These are phyloP conservation scores for Neuroterus valhalla DNA, from an alignment of 1,140 invertebrate species.

Conservation along the genomic window DNA sequence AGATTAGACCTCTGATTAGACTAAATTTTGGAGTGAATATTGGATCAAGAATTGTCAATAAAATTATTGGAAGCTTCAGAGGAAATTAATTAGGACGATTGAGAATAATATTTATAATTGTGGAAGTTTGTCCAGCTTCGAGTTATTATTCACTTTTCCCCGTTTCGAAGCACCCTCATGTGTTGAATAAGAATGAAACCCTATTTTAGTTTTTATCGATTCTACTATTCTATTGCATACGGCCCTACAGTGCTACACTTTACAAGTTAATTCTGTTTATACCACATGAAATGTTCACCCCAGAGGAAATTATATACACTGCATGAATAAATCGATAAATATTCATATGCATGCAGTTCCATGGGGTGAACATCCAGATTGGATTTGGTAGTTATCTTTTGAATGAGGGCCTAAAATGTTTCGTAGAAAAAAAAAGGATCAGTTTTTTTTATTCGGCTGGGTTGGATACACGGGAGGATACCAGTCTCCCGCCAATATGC, in stretches of 20 bases:
- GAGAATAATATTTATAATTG: background rate
- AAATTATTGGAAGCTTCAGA: too few species aligned
- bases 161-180: background rate
- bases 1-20: too few species aligned
- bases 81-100: too few species aligned
- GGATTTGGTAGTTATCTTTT: too few species aligned
- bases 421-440: too few species aligned
- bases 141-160: background rate
- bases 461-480: too few species aligned
- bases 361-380: conserved; percentile 5
- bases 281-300: conserved; percentile 26
- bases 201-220: conserved; percentile 24
- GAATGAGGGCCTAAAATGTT: too few species aligned
- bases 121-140: background rate
- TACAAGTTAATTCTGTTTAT: conserved; percentile 5
- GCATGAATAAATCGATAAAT: conserved; percentile 22
- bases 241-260: background rate
- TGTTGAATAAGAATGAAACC: conserved; percentile 25
- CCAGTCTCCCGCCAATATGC: too few species aligned
- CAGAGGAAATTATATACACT: conserved; percentile 18
- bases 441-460: too few species aligned
- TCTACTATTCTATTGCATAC: background rate
- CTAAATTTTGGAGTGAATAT: too few species aligned
- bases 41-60: too few species aligned
- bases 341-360: conserved; percentile 17